Percentiles rank a stretch among this genome's conserved stretches.
phyloP scores from a whole-genome alignment of 2,113 vertebrate genomes.

The Riparia riparia region DNA sequence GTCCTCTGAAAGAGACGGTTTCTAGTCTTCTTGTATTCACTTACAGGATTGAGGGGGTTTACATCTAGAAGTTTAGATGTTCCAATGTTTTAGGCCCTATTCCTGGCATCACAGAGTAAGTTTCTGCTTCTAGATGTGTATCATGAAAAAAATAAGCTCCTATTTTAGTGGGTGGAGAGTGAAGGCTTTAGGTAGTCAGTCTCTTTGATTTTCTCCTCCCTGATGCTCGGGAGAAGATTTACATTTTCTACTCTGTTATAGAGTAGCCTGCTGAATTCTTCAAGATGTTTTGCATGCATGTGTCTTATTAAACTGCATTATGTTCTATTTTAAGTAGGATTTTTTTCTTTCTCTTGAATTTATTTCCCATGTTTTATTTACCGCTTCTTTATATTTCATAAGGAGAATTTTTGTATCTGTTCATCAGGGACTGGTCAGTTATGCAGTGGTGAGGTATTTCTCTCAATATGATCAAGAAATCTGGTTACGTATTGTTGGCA shows the following conservation, averaged over 20 bases:
- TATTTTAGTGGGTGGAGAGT: neutral
- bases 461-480: neutral
- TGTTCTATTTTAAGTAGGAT: neutral
- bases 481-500: neutral
- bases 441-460: neutral
- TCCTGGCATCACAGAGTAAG: neutral
- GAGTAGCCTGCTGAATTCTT: neutral
- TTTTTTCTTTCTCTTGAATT: neutral
- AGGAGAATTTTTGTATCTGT: neutral
- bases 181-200: neutral
- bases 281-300: neutral
- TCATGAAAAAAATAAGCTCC: neutral
- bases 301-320: neutral
- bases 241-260: neutral
- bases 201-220: neutral
- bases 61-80: slow-evolving; percentile 30
- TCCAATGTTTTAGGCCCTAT: neutral
- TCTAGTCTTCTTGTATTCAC: slow-evolving; percentile 12
- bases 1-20: slow-evolving; percentile 13
- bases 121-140: neutral
- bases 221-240: neutral
- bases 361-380: slow-evolving; percentile 22
- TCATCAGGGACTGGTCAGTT: neutral
- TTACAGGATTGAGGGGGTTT: neutral
- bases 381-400: slow-evolving; percentile 1